Base-by-base conservation (phyloP, 2,113 vertebrate species). In the Pituophis catenifer region DNA sequence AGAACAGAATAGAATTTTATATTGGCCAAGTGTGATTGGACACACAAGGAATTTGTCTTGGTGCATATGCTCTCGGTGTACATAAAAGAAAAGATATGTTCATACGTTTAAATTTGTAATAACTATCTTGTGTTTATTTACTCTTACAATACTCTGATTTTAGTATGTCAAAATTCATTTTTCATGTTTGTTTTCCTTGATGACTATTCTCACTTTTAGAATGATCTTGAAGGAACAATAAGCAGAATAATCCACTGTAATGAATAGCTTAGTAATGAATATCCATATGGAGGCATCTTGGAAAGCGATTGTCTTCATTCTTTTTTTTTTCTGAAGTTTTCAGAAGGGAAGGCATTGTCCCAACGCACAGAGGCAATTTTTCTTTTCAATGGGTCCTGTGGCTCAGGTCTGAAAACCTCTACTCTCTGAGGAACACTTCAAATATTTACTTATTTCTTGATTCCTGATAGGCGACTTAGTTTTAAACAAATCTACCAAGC, bases 361-460 rank as follows among this genome's bases (percentile, higher is more conserved):
- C 96, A 97, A 97, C 97, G 81, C 97, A 97, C 97, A 96, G 96
- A 97, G 96, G 96, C 96, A 97, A 97, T 97, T 96, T 97, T 96
- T 97, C 95, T 95, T 96, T 97, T 97, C 97, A 96, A 70, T 97
- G 96, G 95, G 97, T 96, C 95, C 93, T 96, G 95, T 96, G 96
- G 96, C 96, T 97, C 96, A 97, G 95, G 96, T 97, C 95, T 96
- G 95, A 97, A 97, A 97, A 97, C 95, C 96, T 96, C 92, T 95
- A 94, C 94, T 97, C 96, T 97, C 96, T 88, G 95, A 95, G 97
- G 96, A 97, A 94, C 96, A 94, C 92, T 97, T 95, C 96, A 96
- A 96, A 96, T 95, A 95, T 98, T 97, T 97, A 98, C 97, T 97
- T 97, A 98, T 97, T 97, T 65, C 96, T 96, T 95, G 94, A 96